Conservation (phyloP, 2,113 vertebrate genomes). For the pig (Sus scrofa) region DNA sequence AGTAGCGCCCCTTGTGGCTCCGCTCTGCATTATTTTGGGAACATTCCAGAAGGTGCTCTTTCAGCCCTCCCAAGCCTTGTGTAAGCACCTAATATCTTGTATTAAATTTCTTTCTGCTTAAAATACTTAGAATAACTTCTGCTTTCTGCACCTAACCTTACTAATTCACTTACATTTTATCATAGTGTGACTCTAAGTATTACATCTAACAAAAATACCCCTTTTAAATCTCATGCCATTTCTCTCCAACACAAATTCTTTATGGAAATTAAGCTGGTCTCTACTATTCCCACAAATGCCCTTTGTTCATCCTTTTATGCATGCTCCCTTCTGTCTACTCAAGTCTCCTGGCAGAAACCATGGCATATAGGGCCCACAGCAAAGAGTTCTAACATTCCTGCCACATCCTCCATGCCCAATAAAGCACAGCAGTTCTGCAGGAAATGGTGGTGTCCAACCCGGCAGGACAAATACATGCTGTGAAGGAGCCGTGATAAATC, state of each 20-base stretch:
- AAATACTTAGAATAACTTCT: neutral
- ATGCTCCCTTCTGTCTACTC: neutral
- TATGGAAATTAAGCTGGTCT: neutral
- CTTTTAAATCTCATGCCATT: neutral
- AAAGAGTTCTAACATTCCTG: neutral
- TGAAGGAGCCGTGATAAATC: neutral
- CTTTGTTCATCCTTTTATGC: neutral
- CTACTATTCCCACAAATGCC: neutral
- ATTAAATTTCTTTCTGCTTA: neutral
- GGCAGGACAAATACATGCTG: neutral
- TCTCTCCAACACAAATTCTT: neutral
- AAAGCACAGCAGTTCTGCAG: neutral
- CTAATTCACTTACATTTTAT: neutral
- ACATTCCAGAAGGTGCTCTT: neutral
- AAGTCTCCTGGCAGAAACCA: neutral
- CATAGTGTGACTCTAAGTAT: neutral
- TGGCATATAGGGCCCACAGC: fast-evolving
- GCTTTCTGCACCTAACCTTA: neutral
- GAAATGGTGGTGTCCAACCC: neutral
- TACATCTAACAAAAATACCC: neutral
- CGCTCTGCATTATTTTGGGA: neutral
- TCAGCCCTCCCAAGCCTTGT: neutral
- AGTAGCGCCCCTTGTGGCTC: fast-evolving
- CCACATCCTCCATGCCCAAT: fast-evolving
- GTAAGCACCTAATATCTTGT: neutral